A percentile compares a stretch with the other conserved stretches of the same genome.
These are phyloP conservation scores for Vulpes lagopus DNA, from an alignment of 2,113 vertebrate species.

Conservation along the genomic window DNA sequence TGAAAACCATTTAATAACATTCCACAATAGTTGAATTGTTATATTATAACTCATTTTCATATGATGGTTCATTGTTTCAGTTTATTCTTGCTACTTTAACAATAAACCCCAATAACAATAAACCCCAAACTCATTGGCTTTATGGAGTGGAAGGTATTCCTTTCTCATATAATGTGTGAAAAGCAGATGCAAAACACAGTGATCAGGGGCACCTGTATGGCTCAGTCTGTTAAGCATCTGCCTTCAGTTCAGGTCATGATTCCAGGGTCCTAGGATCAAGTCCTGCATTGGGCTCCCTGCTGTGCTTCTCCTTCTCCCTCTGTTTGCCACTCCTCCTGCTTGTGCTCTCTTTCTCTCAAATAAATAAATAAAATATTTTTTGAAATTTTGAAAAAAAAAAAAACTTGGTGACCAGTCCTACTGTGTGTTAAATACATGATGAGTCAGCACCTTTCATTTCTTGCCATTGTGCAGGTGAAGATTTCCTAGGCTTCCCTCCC, in stretches of 20 bases:
- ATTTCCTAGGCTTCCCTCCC: background rate
- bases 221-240: no score
- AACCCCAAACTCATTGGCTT: background rate
- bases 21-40: background rate
- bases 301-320: no score
- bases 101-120: background rate
- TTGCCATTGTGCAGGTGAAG: background rate
- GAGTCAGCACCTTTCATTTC: background rate
- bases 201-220: no score
- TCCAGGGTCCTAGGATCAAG: no score
- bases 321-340: no score
- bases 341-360: no score
- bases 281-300: no score
- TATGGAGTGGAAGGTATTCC: background rate
- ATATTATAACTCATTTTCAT: background rate
- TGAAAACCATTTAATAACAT: background rate
- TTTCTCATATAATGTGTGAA: background rate
- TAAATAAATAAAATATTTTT: no score
- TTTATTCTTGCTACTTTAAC: background rate
- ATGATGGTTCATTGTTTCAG: background rate
- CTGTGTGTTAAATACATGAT: background rate
- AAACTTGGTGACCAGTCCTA: background rate
- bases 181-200: no score
- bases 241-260: no score
- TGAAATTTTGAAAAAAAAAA: no score